Evolutionary conservation across 1,140 invertebrate species (phyloP).

Genomic region (Panagrolaimus sp.): DNA sequence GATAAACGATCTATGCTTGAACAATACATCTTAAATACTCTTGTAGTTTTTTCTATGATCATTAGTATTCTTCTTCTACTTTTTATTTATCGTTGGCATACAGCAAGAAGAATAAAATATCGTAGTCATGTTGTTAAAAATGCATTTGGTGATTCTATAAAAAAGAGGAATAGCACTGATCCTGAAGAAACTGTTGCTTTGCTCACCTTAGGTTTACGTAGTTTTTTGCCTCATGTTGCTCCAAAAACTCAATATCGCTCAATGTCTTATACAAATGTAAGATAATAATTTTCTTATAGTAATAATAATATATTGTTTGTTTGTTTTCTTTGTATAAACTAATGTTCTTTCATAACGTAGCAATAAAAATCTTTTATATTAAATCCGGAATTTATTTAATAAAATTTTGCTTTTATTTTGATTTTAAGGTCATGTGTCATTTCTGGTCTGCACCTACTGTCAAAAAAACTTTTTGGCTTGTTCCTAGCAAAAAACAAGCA

Average conservation of each 20-base stretch:
- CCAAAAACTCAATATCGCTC: neutral
- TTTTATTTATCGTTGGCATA: constrained; percentile 20
- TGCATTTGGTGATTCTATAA: constrained; percentile 17
- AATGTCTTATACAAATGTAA: constrained; percentile 8
- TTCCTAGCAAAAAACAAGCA: too few relatives aligned
- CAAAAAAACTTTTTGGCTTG: too few relatives aligned
- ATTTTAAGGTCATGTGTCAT: too few relatives aligned
- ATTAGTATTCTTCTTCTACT: neutral
- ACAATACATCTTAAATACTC: constrained; percentile 12
- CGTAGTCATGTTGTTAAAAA: constrained; percentile 27
- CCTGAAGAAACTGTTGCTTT: constrained; percentile 33
- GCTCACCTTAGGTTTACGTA: constrained; percentile 23
- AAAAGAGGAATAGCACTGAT: constrained; percentile 13
- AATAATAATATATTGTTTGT: too few relatives aligned
- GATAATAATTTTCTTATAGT: neutral
- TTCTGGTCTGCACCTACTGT: too few relatives aligned
- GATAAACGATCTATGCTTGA: constrained; percentile 16
- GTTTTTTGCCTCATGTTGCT: neutral
- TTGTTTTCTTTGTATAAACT: too few relatives aligned
- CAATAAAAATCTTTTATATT: too few relatives aligned
- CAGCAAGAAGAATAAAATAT: constrained; percentile 11
- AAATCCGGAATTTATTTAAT: too few relatives aligned
- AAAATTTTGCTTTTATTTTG: too few relatives aligned
- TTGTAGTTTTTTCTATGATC: constrained; percentile 16
- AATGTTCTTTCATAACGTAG: too few relatives aligned